Conservation (phyloP, 2,888 invertebrate species). For the Bedellia somnulentella region DNA sequence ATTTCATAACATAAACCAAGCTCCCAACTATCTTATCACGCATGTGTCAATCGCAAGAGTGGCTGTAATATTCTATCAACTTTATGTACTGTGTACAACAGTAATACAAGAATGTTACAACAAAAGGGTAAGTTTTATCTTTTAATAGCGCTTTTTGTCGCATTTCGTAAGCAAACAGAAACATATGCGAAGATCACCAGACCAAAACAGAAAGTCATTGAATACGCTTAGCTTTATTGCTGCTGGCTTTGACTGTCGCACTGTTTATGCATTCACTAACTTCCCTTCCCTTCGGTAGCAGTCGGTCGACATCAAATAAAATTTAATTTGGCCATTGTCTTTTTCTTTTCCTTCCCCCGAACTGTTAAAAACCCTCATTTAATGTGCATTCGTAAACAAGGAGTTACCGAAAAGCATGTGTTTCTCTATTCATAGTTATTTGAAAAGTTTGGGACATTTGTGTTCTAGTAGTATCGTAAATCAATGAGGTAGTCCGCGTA, state of each 20-base stretch:
- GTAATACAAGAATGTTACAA: too few species aligned
- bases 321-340: constrained; percentile 46
- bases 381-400: constrained; percentile 14
- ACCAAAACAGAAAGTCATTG: constrained; percentile 28
- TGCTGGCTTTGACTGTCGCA: constrained; percentile 30
- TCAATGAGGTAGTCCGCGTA: constrained; percentile 48
- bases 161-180: constrained; percentile 25
- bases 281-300: constrained; percentile 24
- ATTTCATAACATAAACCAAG: too few species aligned
- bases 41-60: too few species aligned
- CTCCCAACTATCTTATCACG: too few species aligned
- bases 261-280: constrained; percentile 16
- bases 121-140: too few species aligned
- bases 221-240: constrained; percentile 17
- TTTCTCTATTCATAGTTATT: constrained; percentile 47
- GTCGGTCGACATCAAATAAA: constrained; percentile 37
- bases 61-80: too few species aligned
- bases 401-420: constrained; percentile 26
- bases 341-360: constrained; percentile 13
- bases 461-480: constrained; percentile 45
- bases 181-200: constrained; percentile 35
- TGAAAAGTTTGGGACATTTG: constrained; percentile 45
- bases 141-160: constrained; percentile 26
- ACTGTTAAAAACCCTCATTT: constrained; percentile 12
- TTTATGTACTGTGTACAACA: too few species aligned